Evolutionary conservation across 2,113 vertebrate species (phyloP).

Genomic region (Petrocephalus microphthalmus): DNA sequence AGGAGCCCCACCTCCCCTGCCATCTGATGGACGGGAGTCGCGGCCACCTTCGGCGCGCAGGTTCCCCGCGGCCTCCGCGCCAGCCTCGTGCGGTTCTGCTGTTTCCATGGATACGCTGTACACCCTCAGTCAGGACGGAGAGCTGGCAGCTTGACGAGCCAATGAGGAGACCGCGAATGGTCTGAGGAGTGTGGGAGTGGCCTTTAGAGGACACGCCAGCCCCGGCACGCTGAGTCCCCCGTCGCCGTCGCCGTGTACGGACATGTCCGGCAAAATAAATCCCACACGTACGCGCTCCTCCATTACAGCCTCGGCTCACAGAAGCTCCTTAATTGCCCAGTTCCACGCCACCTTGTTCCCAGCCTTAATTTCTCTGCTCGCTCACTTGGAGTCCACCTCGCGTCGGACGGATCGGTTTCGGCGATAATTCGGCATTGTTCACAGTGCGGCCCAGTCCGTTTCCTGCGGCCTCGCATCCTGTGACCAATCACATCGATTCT

Average conservation of each 20-base stretch:
- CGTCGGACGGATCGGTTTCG: neutral
- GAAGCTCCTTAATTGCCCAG: neutral
- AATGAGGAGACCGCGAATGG: neutral
- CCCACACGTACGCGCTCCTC: neutral
- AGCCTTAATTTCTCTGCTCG: neutral
- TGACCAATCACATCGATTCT: slow-evolving; percentile 46
- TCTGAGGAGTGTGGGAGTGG: neutral
- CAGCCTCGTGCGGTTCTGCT: slow-evolving; percentile 8
- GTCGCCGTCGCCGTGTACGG: neutral
- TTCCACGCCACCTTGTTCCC: neutral
- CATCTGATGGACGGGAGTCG: neutral
- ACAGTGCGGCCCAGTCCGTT: no score
- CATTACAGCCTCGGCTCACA: neutral
- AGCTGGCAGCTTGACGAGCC: neutral
- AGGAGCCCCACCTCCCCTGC: neutral
- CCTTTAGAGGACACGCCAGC: neutral
- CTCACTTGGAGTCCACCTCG: neutral
- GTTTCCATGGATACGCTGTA: slow-evolving; percentile 23
- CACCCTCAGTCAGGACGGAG: slow-evolving; percentile 17
- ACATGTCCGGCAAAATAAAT: neutral
- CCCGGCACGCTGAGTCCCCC: neutral
- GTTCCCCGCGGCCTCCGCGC: neutral
- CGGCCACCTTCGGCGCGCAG: neutral
- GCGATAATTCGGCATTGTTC: neutral
- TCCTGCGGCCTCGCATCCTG: slow-evolving; percentile 29